Percentiles rank a stretch among this genome's conserved stretches.
phyloP scores from a whole-genome alignment of 1,140 invertebrate genomes.

The Drosophila lini region DNA sequence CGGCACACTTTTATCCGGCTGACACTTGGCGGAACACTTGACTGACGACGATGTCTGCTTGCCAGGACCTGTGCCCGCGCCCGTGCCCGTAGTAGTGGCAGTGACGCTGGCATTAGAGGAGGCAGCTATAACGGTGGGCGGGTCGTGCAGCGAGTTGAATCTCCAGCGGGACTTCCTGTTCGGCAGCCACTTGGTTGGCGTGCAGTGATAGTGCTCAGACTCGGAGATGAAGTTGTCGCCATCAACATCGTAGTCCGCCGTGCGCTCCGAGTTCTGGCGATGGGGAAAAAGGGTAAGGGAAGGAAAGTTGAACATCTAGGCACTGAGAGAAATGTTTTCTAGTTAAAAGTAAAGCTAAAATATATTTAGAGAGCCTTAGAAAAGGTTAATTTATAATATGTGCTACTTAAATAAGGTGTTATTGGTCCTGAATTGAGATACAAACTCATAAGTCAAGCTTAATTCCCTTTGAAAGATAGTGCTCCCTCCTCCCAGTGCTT shows the following conservation, averaged over 20 bases:
- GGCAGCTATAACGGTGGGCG: slow-evolving; percentile 13
- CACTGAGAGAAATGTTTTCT: background rate
- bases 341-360: background rate
- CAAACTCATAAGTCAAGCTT: background rate
- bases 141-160: slow-evolving; percentile 47
- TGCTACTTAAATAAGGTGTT: background rate
- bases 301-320: background rate
- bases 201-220: slow-evolving; percentile 80
- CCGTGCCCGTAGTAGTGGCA: slow-evolving; percentile 3
- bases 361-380: background rate
- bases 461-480: no score
- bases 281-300: background rate
- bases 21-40: slow-evolving; percentile 57
- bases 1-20: slow-evolving; percentile 20
- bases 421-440: background rate
- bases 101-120: slow-evolving; percentile 8
- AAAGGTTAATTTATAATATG: background rate
- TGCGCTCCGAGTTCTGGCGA: slow-evolving; percentile 70
- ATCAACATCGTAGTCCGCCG: slow-evolving; percentile 76
- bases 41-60: slow-evolving; percentile 34
- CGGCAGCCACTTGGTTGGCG: slow-evolving; percentile 73
- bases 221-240: slow-evolving; percentile 77
- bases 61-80: slow-evolving; percentile 1
- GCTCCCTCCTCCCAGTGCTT: slow-evolving; percentile 7
- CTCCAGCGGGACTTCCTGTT: slow-evolving; percentile 70